Percentiles rank a stretch among this genome's conserved stretches.
phyloP scores from a whole-genome alignment of 2,888 invertebrate genomes.

The Tetranychus truncatus region DNA sequence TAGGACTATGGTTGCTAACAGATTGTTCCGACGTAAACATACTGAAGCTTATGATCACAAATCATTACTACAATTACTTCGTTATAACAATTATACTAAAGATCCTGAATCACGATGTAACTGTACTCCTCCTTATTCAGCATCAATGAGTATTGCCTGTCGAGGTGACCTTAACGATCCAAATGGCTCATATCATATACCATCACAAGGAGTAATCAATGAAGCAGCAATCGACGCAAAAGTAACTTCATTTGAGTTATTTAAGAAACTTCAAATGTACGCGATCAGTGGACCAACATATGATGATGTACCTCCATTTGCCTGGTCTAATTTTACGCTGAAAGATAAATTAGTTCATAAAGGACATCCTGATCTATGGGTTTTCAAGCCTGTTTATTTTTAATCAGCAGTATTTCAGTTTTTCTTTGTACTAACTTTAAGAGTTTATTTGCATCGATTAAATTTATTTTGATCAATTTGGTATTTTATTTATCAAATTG shows the following conservation, averaged over 20 bases:
- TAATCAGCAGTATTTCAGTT: no score
- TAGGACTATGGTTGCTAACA: conserved; percentile 61
- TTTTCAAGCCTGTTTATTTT: conserved; percentile 36
- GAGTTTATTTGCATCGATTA: no score
- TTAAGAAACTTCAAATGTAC: conserved; percentile 38
- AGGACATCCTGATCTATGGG: conserved; percentile 57
- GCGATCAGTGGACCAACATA: conserved; percentile 42
- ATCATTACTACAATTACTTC: conserved; percentile 42
- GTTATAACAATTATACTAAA: conserved; percentile 51
- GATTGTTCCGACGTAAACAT: conserved; percentile 47
- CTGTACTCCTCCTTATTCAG: conserved; percentile 51
- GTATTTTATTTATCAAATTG: no score
- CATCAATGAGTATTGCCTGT: conserved; percentile 51
- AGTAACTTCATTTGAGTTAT: conserved; percentile 32
- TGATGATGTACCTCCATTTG: conserved; percentile 49
- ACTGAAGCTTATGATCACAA: conserved; percentile 39
- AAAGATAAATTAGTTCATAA: conserved; percentile 42
- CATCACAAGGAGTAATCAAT: conserved; percentile 46
- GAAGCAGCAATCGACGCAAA: conserved; percentile 54
- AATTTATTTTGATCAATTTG: no score
- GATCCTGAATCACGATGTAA: conserved; percentile 48
- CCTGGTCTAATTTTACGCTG: conserved; percentile 50
- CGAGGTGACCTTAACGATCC: conserved; percentile 50
- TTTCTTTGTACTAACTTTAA: no score
- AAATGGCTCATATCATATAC: conserved; percentile 51